These are phyloP conservation scores for Boleophthalmus pectinirostris DNA, from an alignment of 2,113 vertebrate genomes.

Conservation along the genomic window DNA sequence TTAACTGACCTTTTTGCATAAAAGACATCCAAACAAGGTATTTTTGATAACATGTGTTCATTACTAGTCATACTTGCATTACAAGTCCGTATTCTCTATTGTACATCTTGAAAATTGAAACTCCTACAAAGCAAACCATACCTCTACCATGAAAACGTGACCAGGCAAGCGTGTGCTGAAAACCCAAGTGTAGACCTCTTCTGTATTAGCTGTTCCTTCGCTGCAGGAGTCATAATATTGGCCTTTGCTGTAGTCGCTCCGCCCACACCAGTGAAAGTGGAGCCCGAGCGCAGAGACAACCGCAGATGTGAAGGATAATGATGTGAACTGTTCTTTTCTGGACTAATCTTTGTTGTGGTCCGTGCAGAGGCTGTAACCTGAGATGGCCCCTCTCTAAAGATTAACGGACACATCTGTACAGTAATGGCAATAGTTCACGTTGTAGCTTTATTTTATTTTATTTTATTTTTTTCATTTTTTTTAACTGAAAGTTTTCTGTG, in stretches of 20 bases:
- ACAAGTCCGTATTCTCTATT: neutral
- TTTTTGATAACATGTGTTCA: neutral
- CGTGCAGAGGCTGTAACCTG: slow-evolving; percentile 18
- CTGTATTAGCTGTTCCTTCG: slow-evolving; percentile 7
- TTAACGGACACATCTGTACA: slow-evolving; percentile 12
- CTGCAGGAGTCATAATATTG: slow-evolving; percentile 27
- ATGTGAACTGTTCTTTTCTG: slow-evolving; percentile 46
- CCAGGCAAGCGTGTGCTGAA: neutral
- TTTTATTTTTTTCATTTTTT: neutral
- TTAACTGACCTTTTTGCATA: neutral
- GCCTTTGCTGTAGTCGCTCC: slow-evolving; percentile 29
- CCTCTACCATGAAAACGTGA: neutral
- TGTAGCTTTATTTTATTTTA: neutral
- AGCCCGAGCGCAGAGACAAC: slow-evolving; percentile 39
- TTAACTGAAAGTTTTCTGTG: neutral
- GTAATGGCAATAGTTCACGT: neutral
- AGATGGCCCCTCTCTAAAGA: slow-evolving; percentile 24
- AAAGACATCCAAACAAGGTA: neutral
- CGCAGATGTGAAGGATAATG: slow-evolving; percentile 61
- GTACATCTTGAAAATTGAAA: neutral
- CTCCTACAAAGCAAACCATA: neutral
- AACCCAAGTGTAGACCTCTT: neutral
- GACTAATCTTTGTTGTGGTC: slow-evolving; percentile 42
- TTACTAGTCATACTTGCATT: neutral
- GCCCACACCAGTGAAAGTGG: slow-evolving; percentile 29